phyloP scores from a whole-genome alignment of 2,888 invertebrate genomes.

The Steromphala cineraria region DNA sequence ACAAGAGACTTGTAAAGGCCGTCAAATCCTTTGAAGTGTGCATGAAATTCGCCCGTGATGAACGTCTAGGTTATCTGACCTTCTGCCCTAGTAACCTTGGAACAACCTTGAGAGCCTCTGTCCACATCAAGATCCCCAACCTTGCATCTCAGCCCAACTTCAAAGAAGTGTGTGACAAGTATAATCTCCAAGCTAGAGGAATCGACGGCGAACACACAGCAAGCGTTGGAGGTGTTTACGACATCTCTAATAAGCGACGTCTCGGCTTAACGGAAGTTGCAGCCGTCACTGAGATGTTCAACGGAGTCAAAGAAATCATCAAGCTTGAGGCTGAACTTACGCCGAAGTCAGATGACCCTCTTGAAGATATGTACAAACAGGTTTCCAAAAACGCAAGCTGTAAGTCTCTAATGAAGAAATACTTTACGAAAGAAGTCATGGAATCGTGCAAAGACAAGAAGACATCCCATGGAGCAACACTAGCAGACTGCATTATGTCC shows the following conservation, averaged over 20 bases:
- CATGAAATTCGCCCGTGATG: conserved; percentile 82
- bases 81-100: conserved; percentile 91
- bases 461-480: conserved; percentile 39
- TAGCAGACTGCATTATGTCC: conserved; percentile 41
- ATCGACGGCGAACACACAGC: conserved; percentile 69
- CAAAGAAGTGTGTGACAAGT: conserved; percentile 85
- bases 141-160: conserved; percentile 85
- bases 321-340: conserved; percentile 45
- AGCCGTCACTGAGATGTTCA: conserved; percentile 61
- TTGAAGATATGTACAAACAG: conserved; percentile 48
- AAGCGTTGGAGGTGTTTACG: conserved; percentile 66
- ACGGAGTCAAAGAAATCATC: conserved; percentile 57
- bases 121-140: conserved; percentile 88
- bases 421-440: conserved; percentile 37
- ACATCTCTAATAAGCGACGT: conserved; percentile 68
- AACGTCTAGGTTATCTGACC: conserved; percentile 87
- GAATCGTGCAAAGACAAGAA: conserved; percentile 42
- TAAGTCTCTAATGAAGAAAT: conserved; percentile 41
- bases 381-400: conserved; percentile 38
- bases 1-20: conserved; percentile 77
- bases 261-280: conserved; percentile 65
- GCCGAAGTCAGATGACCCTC: conserved; percentile 35
- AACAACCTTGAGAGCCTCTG: conserved; percentile 94
- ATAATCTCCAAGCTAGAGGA: conserved; percentile 83
- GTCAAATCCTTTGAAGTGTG: conserved; percentile 83